These are phyloP conservation scores for Tetragnatha versicolor DNA, from an alignment of 1,140 invertebrate genomes.

Conservation along the genomic window DNA sequence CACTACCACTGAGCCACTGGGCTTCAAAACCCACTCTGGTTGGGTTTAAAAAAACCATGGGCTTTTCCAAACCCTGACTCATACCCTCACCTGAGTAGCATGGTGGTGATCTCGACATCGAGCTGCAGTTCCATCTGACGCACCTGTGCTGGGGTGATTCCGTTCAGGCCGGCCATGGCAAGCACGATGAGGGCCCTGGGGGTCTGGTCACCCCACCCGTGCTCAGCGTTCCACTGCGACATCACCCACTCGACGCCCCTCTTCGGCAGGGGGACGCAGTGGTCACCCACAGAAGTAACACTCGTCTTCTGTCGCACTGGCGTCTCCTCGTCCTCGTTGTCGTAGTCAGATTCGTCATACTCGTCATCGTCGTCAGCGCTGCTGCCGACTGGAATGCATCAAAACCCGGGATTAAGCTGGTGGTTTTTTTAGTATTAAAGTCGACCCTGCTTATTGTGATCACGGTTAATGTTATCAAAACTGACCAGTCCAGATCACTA, in stretches of 20 bases:
- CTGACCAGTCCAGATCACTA: no score
- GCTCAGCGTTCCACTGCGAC: background rate
- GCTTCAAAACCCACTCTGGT: no score
- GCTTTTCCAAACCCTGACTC: no score
- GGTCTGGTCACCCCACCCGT: constrained; percentile 10
- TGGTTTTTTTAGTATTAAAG: no score
- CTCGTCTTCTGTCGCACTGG: background rate
- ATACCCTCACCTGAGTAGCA: no score
- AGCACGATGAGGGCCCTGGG: constrained; percentile 13
- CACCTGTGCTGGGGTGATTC: background rate
- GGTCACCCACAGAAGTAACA: background rate
- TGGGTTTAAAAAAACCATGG: no score
- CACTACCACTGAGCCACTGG: no score
- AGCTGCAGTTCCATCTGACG: constrained; percentile 15
- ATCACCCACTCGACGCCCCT: constrained; percentile 25
- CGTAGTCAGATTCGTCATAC: background rate
- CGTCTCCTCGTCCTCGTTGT: no score
- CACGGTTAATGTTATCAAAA: no score
- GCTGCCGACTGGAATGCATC: no score
- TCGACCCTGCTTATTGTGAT: no score
- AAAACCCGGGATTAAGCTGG: no score
- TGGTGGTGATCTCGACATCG: constrained; percentile 13
- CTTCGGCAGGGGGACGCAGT: background rate
- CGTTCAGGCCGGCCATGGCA: background rate
- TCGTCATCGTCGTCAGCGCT: background rate